Conservation (phyloP, 1,140 invertebrate genomes). For the Gryon sp. region DNA sequence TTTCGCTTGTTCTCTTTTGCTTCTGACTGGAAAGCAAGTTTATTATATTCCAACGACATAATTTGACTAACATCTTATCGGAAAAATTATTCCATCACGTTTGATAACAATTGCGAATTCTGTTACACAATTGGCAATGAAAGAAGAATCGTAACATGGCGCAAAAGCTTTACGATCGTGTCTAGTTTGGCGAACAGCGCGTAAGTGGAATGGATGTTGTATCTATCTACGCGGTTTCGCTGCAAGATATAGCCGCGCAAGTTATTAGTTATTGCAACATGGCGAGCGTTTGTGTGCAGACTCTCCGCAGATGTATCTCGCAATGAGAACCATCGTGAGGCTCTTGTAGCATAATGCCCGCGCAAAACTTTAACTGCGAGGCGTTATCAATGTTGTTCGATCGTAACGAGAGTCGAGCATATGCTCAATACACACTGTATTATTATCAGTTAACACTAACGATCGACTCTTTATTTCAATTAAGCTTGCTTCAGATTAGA, state of each 20-base stretch:
- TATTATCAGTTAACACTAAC: constrained; percentile 61
- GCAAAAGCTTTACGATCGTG: constrained; percentile 47
- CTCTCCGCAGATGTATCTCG: constrained; percentile 29
- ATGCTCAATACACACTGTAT: constrained; percentile 45
- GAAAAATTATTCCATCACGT: no score
- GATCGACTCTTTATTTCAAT: constrained; percentile 59
- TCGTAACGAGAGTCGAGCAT: constrained; percentile 57
- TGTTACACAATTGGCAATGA: constrained; percentile 41
- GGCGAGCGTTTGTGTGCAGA: constrained; percentile 25
- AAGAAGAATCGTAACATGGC: constrained; percentile 29
- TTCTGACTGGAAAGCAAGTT: no score
- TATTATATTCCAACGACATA: no score
- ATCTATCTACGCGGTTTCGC: constrained; percentile 44
- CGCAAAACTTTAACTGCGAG: constrained; percentile 36
- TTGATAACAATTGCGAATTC: constrained; percentile 10
- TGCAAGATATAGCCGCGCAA: constrained; percentile 49
- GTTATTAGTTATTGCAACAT: constrained; percentile 61
- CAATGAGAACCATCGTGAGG: constrained; percentile 52
- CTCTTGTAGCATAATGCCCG: constrained; percentile 28
- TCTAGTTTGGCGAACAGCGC: constrained; percentile 48
- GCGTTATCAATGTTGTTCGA: constrained; percentile 49
- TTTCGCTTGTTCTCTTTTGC: no score
- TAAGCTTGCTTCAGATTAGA: constrained; percentile 36
- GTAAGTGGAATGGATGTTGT: constrained; percentile 49
- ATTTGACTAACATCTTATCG: no score